Percentiles rank a stretch among this genome's conserved stretches.
Evolutionary conservation across 2,113 vertebrate genomes (phyloP).

Genomic region (Aepyceros melampus): DNA sequence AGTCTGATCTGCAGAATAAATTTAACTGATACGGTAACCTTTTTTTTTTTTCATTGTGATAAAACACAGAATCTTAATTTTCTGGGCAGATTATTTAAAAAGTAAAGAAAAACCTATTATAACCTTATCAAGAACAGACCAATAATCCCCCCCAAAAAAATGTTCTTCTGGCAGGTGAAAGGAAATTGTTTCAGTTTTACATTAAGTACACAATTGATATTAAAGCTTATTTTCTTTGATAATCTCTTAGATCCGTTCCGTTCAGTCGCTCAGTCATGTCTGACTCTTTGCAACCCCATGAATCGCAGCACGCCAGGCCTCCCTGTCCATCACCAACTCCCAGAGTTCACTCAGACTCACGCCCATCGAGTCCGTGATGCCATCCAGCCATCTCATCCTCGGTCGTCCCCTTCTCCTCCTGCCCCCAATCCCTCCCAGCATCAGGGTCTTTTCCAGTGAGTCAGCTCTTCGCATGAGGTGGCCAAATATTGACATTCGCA

Average conservation of each 20-base stretch:
- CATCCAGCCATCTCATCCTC: too few species aligned
- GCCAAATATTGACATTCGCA: not conserved
- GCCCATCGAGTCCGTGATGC: too few species aligned
- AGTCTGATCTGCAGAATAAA: not conserved
- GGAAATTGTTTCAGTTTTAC: not conserved
- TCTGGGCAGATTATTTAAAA: not conserved
- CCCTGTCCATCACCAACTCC: too few species aligned
- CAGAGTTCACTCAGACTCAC: too few species aligned
- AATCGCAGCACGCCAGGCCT: too few species aligned
- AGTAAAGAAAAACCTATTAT: not conserved
- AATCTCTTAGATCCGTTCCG: not conserved
- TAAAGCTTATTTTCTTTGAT: not conserved
- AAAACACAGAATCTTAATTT: not conserved
- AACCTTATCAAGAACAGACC: not conserved
- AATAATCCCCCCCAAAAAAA: not conserved
- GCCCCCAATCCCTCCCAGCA: too few species aligned
- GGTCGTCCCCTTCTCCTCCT: too few species aligned
- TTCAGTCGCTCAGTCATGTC: too few species aligned
- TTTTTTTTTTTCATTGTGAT: not conserved
- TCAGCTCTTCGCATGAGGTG: too few species aligned
- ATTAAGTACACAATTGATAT: not conserved
- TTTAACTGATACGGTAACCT: not conserved
- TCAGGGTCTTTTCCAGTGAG: too few species aligned
- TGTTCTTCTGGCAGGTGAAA: not conserved
- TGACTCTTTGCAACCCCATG: too few species aligned